Evolutionary conservation across 2,888 invertebrate genomes (phyloP).

Genomic region (Stenurella melanura): DNA sequence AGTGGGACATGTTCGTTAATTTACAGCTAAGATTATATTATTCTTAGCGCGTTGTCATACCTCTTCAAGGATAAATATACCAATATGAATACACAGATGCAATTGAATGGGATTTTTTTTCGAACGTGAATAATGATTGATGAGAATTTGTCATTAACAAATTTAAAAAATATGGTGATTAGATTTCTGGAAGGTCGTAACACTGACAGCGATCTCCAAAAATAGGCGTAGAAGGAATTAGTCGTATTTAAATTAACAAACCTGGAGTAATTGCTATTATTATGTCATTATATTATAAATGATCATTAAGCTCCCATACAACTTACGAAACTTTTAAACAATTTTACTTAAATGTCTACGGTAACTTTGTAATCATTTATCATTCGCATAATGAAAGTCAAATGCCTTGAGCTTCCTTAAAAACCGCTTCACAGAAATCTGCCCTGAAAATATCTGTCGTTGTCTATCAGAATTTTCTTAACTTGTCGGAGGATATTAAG

Average conservation of each 20-base stretch:
- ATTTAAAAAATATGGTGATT: conserved; percentile 55
- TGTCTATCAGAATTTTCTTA: not conserved
- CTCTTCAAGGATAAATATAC: conserved; percentile 31
- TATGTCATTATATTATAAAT: conserved; percentile 34
- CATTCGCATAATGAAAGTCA: conserved; percentile 10
- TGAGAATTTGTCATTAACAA: conserved; percentile 39
- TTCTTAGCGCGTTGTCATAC: conserved; percentile 47
- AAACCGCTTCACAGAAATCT: conserved; percentile 1
- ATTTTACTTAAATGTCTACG: conserved; percentile 16
- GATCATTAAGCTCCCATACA: conserved; percentile 19
- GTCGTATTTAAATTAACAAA: conserved; percentile 36
- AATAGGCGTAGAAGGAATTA: conserved; percentile 40
- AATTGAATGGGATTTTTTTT: conserved; percentile 38
- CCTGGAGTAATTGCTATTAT: conserved; percentile 35
- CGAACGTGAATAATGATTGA: conserved; percentile 35
- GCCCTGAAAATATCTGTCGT: not conserved
- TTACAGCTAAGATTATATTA: conserved; percentile 32
- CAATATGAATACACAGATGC: conserved; percentile 33
- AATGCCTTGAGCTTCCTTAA: conserved; percentile 17
- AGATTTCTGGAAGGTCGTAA: conserved; percentile 48
- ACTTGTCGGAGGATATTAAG: no score
- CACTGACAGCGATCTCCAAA: conserved; percentile 22
- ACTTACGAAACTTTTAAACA: conserved; percentile 33
- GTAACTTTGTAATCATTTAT: conserved; percentile 17
- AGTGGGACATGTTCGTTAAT: conserved; percentile 28